Evolutionary conservation across 2,888 invertebrate species (phyloP), one percentile per base, ranked within the genome.

Genomic region (Catocala nupta): DNA sequence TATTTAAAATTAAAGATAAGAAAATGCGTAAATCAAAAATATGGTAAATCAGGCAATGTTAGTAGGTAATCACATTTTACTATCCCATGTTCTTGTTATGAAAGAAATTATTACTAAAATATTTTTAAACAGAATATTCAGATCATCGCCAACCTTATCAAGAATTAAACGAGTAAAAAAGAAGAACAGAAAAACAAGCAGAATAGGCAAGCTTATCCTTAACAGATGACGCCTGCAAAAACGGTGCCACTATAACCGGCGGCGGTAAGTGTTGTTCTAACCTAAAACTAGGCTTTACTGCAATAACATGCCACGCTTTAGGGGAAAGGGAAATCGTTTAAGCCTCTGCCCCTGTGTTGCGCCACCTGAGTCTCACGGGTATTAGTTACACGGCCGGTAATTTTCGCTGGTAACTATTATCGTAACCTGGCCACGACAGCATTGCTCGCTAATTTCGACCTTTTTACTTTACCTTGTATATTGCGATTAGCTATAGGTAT

Each of bases 321-420:
- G 79, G 70, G 69, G 65, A 68, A 80, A 83, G 82, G 85, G 83
- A 85, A 87, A 90, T 89, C 90, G 86, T 86, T 90, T 90, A 90
- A 90, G 89, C 89, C 84, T 76, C 82, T 80, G 78, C 81, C 81
- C 80, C 83, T 73, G 81, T 82, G 85, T 85, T 79, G 70, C 77
- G 82, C 82, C 90, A 91, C 90, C 90, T 90, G 89, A 75, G 89
- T 80, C 88, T 82, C 81, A 63, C 63, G 78, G 69, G 85, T 80
- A 78, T 80, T 82, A 83, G 78, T 78, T 70, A 72, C 72, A 66
- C 65, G 63, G 55, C 64, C 72, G 79, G 86, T 86, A 87, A 90
- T 89, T 90, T 90, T 85, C 80, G 75, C 75, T 76, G 72, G 77
- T 70, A 69, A 78, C 71, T 73, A 78, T 75, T 64, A 75, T 49